Evolutionary conservation across 2,113 vertebrate species (phyloP), one percentile per base, ranked within the genome.

Genomic region (Puffinus mauretanicus): DNA sequence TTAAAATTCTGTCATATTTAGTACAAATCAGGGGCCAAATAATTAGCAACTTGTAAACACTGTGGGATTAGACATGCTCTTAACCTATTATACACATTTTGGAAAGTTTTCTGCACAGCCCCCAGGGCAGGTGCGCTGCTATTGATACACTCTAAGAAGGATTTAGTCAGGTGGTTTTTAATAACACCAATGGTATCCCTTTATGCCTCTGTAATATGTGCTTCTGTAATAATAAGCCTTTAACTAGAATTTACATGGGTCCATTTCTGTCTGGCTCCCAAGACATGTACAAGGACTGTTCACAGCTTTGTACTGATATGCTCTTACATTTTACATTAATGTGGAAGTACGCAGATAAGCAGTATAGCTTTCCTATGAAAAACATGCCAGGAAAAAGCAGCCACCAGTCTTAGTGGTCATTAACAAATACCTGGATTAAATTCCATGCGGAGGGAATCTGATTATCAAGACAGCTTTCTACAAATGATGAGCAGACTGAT

Each of bases 371-470:
- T 89, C 55, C 40, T 61, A 25, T 52, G 30, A 54, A 78, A 95
- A 91, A 34, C 6, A 30, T 30, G 11, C 38, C 80, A 49, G 46
- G 29, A 51, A 60, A 88, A 86, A 61, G n/a, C 83, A 91, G 69
- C 30, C n/a, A 72, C 62, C 36, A 80, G 27, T 57, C 49, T 76
- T 75, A 79, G 60, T 9, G 44, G 57, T 92, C 92, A 92, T 94
- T 94, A 90, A 36, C 77, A 95, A 96, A 96, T 91, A 93, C 67
- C 79, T 78, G 80, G 96, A 93, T 96, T 94, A 94, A 78, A 86
- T 75, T 86, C 88, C 77, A 38, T 61, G 60, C 0, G 6, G 86
- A 78, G 5, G 4, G 75, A 92, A 92, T 92, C 64, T 96, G 90
- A 95, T 93, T 96, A 88, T 92, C 8, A 11, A 81, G 82, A 77